Evolutionary conservation across 2,797 vertebrate species (phyloP).

Genomic region (Myripristis murdjan): DNA sequence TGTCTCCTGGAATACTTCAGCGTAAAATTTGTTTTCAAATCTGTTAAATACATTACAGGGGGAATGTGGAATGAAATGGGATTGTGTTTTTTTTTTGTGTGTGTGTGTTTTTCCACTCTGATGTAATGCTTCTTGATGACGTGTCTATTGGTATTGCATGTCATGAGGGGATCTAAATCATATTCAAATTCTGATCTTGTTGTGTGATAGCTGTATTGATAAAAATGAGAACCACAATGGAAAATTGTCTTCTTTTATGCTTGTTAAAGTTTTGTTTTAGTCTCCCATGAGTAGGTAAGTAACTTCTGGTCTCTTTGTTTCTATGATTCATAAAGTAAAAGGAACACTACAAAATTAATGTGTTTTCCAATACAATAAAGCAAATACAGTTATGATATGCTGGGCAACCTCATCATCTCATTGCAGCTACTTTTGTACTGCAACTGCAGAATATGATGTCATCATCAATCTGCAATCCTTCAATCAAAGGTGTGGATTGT

Average conservation of each 20-base stretch:
- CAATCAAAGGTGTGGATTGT: not conserved
- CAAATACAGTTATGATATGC: not conserved
- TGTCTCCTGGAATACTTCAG: not conserved
- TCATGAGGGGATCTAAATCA: constrained; percentile 11
- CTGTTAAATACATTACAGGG: constrained; percentile 58
- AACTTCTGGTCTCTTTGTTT: not conserved
- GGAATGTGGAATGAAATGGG: constrained; percentile 57
- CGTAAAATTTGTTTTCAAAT: constrained; percentile 23
- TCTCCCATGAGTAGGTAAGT: not conserved
- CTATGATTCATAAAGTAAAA: not conserved
- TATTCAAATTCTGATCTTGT: not conserved
- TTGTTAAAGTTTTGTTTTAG: constrained; percentile 4
- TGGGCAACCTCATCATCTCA: not conserved
- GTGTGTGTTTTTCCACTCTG: no score
- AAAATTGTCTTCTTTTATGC: not conserved
- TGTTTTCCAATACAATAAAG: constrained; percentile 1
- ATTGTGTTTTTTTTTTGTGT: constrained; percentile 41
- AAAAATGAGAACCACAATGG: not conserved
- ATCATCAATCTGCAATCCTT: not conserved
- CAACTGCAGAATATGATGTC: constrained; percentile 3
- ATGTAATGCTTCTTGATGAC: constrained; percentile 3
- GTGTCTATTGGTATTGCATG: constrained; percentile 26
- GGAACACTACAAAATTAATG: not conserved
- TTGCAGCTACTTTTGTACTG: not conserved
- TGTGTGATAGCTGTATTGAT: not conserved